These are phyloP conservation scores for Alloplasta piceator DNA, from an alignment of 2,888 invertebrate genomes.

Conservation along the genomic window DNA sequence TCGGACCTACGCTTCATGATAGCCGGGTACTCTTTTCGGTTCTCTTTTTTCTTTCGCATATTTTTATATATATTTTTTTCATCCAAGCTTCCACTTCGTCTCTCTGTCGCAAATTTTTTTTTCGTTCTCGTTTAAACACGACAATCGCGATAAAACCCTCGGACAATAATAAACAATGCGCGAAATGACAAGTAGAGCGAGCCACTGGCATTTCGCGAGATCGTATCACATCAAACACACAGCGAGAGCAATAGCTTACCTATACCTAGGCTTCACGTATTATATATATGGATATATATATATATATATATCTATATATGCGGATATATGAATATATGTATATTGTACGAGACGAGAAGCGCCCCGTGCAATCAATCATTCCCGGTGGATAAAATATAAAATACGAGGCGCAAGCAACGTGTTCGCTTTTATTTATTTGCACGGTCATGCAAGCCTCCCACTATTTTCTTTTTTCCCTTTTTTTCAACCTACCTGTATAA, in stretches of 20 bases:
- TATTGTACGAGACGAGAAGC: constrained; percentile 45
- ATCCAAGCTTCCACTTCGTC: constrained; percentile 42
- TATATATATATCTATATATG: constrained; percentile 8
- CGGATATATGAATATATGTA: constrained; percentile 13
- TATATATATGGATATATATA: constrained; percentile 17
- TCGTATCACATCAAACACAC: constrained; percentile 72
- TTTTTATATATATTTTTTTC: constrained; percentile 44
- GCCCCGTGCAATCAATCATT: constrained; percentile 80
- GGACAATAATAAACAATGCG: constrained; percentile 83
- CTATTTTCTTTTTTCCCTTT: constrained; percentile 66
- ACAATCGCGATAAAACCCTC: constrained; percentile 79
- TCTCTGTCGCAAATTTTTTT: constrained; percentile 48
- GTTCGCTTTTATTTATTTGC: constrained; percentile 81
- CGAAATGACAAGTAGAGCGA: constrained; percentile 80
- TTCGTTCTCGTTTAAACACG: constrained; percentile 64
- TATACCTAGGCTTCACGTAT: constrained; percentile 31
- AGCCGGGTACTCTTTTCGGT: constrained; percentile 48
- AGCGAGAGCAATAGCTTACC: constrained; percentile 40
- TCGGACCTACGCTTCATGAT: constrained; percentile 40
- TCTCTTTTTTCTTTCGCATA: constrained; percentile 43
- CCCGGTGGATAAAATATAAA: constrained; percentile 81
- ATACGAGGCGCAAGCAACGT: constrained; percentile 77
- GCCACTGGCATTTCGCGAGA: constrained; percentile 79
- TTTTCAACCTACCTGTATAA: constrained; percentile 74
- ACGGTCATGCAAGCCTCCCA: constrained; percentile 79